Conservation (phyloP, 2,888 invertebrate species). For the Megastigmus dorsalis region DNA sequence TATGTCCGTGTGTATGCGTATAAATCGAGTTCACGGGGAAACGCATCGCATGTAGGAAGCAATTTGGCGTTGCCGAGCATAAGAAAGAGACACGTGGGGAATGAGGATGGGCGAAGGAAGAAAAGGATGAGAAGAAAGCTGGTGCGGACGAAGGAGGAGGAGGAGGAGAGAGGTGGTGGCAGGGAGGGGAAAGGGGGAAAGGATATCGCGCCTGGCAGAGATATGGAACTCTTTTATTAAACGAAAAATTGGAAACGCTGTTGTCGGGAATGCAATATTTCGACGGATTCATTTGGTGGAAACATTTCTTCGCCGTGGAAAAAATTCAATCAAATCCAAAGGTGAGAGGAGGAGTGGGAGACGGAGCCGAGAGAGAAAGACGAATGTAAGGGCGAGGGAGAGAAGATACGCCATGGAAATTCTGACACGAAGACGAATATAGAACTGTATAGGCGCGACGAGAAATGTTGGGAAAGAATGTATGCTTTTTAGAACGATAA, state of each 20-base stretch:
- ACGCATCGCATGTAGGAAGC: slow-evolving; percentile 2
- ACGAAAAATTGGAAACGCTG: slow-evolving; percentile 72
- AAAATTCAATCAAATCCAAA: slow-evolving; percentile 73
- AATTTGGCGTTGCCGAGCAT: slow-evolving; percentile 17
- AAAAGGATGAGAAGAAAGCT: too few relatives aligned
- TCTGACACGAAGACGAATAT: background rate
- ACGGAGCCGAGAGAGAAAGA: slow-evolving; percentile 9
- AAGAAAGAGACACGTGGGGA: too few relatives aligned
- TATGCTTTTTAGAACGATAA: too few relatives aligned
- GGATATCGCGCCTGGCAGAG: slow-evolving; percentile 39
- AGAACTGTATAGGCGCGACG: slow-evolving; percentile 18
- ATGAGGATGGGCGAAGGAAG: slow-evolving; percentile 23
- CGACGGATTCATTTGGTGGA: slow-evolving; percentile 75
- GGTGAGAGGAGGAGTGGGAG: slow-evolving; percentile 47
- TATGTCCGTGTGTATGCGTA: background rate
- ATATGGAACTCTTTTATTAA: slow-evolving; percentile 70
- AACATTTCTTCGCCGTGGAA: slow-evolving; percentile 72
- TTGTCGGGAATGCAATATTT: slow-evolving; percentile 75
- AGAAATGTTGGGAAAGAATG: too few relatives aligned
- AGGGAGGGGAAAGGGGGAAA: slow-evolving; percentile 21
- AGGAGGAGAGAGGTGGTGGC: slow-evolving; percentile 5
- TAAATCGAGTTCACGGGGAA: background rate
- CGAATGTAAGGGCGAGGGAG: background rate
- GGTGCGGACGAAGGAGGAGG: background rate
- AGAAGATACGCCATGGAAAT: slow-evolving; percentile 11